A percentile compares a stretch with the other conserved stretches of the same genome.
Conservation (phyloP, 37 sponge, comb jelly and placozoan species). For the Cladorhizidae sp. region DNA sequence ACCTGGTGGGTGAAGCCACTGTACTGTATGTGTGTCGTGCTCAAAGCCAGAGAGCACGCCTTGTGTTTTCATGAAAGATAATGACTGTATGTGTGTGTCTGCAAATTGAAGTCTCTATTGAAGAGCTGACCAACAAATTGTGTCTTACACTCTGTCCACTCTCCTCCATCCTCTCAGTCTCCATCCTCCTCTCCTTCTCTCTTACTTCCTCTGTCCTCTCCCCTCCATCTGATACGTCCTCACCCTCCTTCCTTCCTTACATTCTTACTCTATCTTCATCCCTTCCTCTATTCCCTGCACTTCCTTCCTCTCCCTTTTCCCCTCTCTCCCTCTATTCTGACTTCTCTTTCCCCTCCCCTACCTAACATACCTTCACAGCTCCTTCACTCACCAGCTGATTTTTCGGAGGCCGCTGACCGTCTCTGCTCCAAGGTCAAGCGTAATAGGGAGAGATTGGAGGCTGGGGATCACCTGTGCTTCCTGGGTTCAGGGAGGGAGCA, state of each 20-base stretch:
- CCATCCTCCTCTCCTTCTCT: neutral
- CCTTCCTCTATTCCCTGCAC: too few relatives aligned
- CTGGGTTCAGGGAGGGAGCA: conserved; percentile 87
- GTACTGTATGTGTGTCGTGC: too few relatives aligned
- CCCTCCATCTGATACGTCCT: neutral
- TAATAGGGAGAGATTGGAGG: conserved; percentile 32
- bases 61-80: too few relatives aligned
- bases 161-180: neutral
- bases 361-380: conserved; percentile 51
- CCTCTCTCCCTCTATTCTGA: neutral
- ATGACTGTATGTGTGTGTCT: too few relatives aligned
- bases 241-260: neutral
- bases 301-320: neutral
- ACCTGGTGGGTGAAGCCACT: conserved; percentile 54
- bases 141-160: neutral
- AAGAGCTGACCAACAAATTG: too few relatives aligned
- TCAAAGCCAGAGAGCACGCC: too few relatives aligned
- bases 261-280: neutral
- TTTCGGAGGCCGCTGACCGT: conserved; percentile 66
- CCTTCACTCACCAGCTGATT: conserved; percentile 77
- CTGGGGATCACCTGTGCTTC: conserved; percentile 86
- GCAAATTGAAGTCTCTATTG: too few relatives aligned
- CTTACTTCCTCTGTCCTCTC: neutral
- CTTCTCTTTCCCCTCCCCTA: too few relatives aligned
- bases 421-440: conserved; percentile 60